Conservation (phyloP, 2,888 invertebrate species). For the Leucophenga montana region DNA sequence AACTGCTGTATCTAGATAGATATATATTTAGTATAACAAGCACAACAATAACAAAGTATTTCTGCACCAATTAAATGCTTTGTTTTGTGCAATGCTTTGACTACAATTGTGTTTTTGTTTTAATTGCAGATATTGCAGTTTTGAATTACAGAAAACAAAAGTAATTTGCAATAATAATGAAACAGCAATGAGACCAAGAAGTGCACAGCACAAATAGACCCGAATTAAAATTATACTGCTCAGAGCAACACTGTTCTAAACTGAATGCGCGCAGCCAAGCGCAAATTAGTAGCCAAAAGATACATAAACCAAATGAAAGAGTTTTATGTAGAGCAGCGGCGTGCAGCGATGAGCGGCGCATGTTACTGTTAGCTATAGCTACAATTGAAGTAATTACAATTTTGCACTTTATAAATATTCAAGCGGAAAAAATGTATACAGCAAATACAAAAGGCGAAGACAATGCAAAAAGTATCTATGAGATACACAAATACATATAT, state of each 20-base stretch:
- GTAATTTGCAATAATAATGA: not conserved
- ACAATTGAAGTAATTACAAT: constrained; percentile 59
- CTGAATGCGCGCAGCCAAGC: constrained; percentile 45
- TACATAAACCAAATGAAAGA: constrained; percentile 29
- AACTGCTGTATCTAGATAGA: too few species aligned
- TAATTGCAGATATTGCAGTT: not conserved
- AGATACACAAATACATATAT: constrained; percentile 39
- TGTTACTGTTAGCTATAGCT: constrained; percentile 7
- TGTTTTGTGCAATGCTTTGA: not conserved
- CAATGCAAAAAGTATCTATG: constrained; percentile 12
- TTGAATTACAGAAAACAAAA: constrained; percentile 19
- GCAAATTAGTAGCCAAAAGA: constrained; percentile 56
- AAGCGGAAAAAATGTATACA: constrained; percentile 37
- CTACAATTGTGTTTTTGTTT: not conserved
- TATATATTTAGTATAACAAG: too few species aligned
- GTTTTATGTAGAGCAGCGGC: not conserved
- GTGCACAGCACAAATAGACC: not conserved
- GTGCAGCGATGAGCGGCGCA: not conserved
- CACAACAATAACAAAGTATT: not conserved
- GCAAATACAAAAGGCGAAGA: constrained; percentile 27
- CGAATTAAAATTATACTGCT: not conserved
- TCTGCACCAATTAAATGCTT: constrained; percentile 25
- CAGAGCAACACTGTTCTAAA: too few species aligned
- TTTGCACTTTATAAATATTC: constrained; percentile 58
- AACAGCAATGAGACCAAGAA: not conserved